Evolutionary conservation across 2,888 invertebrate species (phyloP), one percentile per base, ranked within the genome.

Genomic region (Leptarthrus brevirostris): DNA sequence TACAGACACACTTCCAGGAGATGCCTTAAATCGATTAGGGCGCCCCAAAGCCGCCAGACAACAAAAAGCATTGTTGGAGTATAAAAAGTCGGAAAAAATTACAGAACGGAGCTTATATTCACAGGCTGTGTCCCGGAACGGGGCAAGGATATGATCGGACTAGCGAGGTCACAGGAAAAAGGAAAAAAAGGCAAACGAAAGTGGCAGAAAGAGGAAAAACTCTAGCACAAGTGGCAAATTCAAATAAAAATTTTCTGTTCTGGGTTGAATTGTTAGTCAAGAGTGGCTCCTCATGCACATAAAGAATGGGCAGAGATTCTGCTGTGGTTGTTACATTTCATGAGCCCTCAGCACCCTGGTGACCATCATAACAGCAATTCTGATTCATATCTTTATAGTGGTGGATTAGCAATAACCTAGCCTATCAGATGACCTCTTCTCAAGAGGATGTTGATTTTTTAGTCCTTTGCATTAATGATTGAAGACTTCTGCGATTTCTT

Each of bases 191-290:
- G 40, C 54, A 16, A 56, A 54, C 40, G 56, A 54, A 54, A 54
- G 40, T 40, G 54, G 71, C 40, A 44, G 26, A 44, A 72, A 40
- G 26, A 26, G 30, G 56, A 72, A 72, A 58, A 71, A 56, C 22
- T 56, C 54, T 58, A 56, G 54, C 58, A 72, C 56, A 72, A 72
- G 58, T 72, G 72, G 72, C 40, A 58, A 72, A 72, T 72, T 72
- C 72, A 72, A 72, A 72, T 72, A 72, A 72, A 72, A 72, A 72
- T 72, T 72, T 72, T 72, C 47, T 58, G 56, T 72, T 72, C 72
- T 72, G 58, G 6, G 44, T 30, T 72, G 56, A 72, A 72, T 52
- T 53, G 70, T 71, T 54, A 34, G 71, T 54, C 24, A 36, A 36
- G 54, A 71, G 40, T 30, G 44, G 56, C 71, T 71, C 40, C 44